phyloP scores from a whole-genome alignment of 2,797 vertebrate species.

The Zenarchopterus dispar region DNA sequence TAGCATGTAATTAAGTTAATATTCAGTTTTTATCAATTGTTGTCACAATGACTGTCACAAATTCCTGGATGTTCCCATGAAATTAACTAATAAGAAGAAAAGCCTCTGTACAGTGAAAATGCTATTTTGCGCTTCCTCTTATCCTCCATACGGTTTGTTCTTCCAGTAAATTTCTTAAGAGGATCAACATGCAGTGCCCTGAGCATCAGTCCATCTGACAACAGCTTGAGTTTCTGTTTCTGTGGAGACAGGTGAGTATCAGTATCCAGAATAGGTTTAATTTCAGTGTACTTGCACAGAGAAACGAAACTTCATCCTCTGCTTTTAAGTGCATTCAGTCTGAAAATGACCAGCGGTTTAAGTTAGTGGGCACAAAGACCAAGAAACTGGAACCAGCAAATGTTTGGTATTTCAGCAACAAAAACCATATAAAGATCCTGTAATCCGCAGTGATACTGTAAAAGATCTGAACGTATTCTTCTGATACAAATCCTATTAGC shows the following conservation, averaged over 20 bases:
- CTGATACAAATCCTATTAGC: conserved; percentile 12
- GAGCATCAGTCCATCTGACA: conserved; percentile 17
- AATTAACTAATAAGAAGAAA: not conserved
- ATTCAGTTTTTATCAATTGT: not conserved
- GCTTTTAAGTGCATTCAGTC: not conserved
- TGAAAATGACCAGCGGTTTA: conserved; percentile 1
- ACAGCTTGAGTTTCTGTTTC: conserved; percentile 24
- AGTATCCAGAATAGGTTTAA: conserved; percentile 26
- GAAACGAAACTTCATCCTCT: conserved; percentile 45
- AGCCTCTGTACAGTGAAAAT: not conserved
- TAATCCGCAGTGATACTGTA: not conserved
- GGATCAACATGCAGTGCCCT: conserved; percentile 3
- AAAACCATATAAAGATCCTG: not conserved
- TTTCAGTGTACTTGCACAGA: conserved; percentile 30
- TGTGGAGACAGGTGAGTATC: conserved; percentile 41
- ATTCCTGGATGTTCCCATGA: not conserved
- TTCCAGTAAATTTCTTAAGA: not conserved
- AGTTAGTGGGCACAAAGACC: not conserved
- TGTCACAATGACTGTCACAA: not conserved
- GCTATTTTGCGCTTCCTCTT: not conserved
- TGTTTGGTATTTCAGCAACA: not conserved
- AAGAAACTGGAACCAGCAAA: not conserved
- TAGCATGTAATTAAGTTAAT: too few relatives aligned
- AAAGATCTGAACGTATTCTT: not conserved
- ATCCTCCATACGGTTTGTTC: not conserved